A percentile compares a stretch with the other conserved stretches of the same genome.
phyloP scores from a whole-genome alignment of 2,888 invertebrate species.

The Tachina grossa region DNA sequence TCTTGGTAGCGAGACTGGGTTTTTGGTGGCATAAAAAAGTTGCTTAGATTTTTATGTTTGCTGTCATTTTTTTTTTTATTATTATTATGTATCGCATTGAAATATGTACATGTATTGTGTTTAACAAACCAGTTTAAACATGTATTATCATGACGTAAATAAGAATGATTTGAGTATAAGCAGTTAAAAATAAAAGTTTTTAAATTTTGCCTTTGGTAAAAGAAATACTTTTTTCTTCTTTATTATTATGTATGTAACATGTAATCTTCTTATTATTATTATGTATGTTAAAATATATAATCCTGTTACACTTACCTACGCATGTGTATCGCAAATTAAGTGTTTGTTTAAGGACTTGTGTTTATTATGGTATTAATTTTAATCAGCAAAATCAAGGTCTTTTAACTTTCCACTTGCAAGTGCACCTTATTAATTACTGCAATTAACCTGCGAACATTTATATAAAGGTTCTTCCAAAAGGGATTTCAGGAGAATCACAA shows the following conservation, averaged over 20 bases:
- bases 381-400: neutral
- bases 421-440: neutral
- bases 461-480: too few species aligned
- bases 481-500: too few species aligned
- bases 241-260: neutral
- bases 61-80: neutral
- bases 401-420: neutral
- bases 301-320: neutral
- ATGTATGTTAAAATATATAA: neutral
- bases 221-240: neutral
- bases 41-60: neutral
- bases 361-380: neutral
- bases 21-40: neutral
- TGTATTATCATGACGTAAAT: too few species aligned
- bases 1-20: neutral
- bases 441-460: too few species aligned
- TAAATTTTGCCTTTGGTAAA: too few species aligned
- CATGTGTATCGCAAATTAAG: constrained; percentile 6
- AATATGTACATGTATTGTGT: neutral
- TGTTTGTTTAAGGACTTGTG: neutral
- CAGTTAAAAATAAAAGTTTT: too few species aligned
- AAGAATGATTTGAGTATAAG: too few species aligned
- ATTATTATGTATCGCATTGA: neutral
- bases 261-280: neutral
- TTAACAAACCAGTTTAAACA: neutral